These are phyloP conservation scores for Mayetiola destructor DNA, from an alignment of 2,888 invertebrate genomes.

Conservation along the genomic window DNA sequence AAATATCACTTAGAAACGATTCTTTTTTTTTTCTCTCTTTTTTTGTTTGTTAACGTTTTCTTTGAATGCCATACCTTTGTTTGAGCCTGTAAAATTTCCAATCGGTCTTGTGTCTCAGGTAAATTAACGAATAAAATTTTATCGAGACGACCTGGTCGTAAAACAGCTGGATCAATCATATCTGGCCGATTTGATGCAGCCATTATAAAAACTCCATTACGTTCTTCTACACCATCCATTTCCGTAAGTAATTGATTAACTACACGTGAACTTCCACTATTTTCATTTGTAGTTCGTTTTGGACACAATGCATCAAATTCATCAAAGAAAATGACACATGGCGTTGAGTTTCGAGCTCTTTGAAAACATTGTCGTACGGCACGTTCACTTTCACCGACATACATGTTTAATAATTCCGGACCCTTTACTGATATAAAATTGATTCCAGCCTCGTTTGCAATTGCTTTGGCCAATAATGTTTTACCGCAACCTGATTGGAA, in stretches of 20 bases:
- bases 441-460: constrained; percentile 96
- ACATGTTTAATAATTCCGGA: constrained; percentile 96
- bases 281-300: constrained; percentile 61
- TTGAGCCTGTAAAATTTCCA: constrained; percentile 74
- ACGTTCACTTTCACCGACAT: constrained; percentile 95
- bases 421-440: constrained; percentile 99
- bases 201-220: constrained; percentile 85
- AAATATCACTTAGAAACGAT: constrained; percentile 10
- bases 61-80: constrained; percentile 52
- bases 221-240: constrained; percentile 91
- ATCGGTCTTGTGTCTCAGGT: constrained; percentile 62
- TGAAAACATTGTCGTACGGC: constrained; percentile 94
- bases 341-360: constrained; percentile 84
- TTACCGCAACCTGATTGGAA: constrained; percentile 57
- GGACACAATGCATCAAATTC: constrained; percentile 95
- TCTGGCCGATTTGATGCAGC: constrained; percentile 96
- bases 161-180: constrained; percentile 88
- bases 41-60: no score
- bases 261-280: constrained; percentile 62
- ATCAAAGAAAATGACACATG: constrained; percentile 98
- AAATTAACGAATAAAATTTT: constrained; percentile 82
- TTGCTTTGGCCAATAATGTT: constrained; percentile 92
- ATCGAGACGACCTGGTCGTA: constrained; percentile 77
- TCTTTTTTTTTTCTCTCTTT: neutral
- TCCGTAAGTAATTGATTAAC: constrained; percentile 96